phyloP scores from a whole-genome alignment of 1,140 invertebrate species.

The Samia ricini region DNA sequence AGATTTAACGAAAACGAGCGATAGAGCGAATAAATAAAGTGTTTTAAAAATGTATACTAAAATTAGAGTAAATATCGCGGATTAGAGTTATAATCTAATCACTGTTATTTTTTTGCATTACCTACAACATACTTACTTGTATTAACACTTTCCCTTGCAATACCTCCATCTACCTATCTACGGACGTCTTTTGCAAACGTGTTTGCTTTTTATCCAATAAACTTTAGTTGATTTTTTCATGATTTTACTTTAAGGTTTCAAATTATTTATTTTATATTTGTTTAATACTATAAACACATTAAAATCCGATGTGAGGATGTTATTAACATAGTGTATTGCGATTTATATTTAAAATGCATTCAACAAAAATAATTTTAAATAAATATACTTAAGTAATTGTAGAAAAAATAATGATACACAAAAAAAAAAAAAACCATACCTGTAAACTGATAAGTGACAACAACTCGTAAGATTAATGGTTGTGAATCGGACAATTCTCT shows the following conservation, averaged over 20 bases:
- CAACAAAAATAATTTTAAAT: too few relatives aligned
- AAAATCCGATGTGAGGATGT: too few relatives aligned
- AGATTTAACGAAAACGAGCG: too few relatives aligned
- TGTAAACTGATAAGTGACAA: conserved; percentile 16
- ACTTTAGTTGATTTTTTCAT: neutral
- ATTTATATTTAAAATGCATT: too few relatives aligned
- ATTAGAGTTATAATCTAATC: neutral
- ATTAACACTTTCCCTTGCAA: neutral
- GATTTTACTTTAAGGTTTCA: neutral
- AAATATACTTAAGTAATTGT: too few relatives aligned
- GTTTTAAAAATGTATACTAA: too few relatives aligned
- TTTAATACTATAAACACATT: too few relatives aligned
- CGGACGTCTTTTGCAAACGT: neutral
- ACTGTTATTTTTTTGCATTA: neutral
- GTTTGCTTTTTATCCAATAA: neutral
- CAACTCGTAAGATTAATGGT: conserved; percentile 19
- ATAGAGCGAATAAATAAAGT: too few relatives aligned
- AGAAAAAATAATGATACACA: neutral
- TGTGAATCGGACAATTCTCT: neutral
- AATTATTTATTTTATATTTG: too few relatives aligned
- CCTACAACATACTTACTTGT: neutral
- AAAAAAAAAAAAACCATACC: conserved; percentile 14
- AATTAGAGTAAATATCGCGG: too few relatives aligned
- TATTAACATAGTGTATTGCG: too few relatives aligned
- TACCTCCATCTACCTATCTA: neutral